Conservation (phyloP, 2,888 invertebrate species). For the Mantis religiosa region DNA sequence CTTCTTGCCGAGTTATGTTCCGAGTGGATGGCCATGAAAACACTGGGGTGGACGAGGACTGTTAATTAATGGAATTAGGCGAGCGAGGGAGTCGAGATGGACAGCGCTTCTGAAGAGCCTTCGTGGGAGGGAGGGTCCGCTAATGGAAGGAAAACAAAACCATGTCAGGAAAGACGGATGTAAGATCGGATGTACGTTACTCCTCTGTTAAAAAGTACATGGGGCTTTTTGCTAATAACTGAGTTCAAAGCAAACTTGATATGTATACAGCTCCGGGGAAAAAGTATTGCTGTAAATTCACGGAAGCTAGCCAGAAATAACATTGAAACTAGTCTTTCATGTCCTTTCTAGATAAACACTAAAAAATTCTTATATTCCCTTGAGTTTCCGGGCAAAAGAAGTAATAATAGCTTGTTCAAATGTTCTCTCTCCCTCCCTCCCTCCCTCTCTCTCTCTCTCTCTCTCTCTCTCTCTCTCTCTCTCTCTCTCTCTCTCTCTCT, state of each 20-base stretch:
- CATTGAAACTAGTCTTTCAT: too few relatives aligned
- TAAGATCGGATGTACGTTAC: neutral
- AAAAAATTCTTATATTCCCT: too few relatives aligned
- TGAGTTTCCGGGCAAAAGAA: too few relatives aligned
- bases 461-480: too few relatives aligned
- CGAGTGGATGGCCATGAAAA: neutral
- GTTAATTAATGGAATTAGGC: neutral
- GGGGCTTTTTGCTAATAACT: neutral
- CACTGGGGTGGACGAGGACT: neutral
- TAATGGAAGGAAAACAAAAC: neutral
- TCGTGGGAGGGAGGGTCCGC: neutral
- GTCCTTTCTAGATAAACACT: too few relatives aligned
- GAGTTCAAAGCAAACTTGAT: neutral
- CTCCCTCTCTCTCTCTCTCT: too few relatives aligned
- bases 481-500: too few relatives aligned
- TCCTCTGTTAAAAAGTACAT: neutral
- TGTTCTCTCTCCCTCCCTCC: too few relatives aligned
- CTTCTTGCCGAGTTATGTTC: neutral
- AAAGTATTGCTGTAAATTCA: neutral
- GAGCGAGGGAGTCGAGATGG: neutral
- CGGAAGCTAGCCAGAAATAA: too few relatives aligned
- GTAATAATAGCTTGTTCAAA: too few relatives aligned
- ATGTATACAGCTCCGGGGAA: neutral
- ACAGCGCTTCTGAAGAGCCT: neutral
- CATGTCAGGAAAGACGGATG: neutral